phyloP scores from a whole-genome alignment of 2,888 invertebrate species.

The Aricia artaxerxes region DNA sequence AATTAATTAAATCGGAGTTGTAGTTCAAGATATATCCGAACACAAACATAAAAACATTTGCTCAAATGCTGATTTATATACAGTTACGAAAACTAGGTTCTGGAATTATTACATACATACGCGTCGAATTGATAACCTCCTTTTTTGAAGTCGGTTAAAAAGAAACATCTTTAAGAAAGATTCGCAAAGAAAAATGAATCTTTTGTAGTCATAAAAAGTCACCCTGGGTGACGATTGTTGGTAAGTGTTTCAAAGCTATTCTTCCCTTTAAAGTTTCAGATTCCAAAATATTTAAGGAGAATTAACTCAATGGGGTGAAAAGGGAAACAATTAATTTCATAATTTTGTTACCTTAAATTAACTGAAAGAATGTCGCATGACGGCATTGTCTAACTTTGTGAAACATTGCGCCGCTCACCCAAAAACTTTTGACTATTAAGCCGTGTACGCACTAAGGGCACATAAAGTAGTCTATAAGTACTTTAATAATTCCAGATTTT shows the following conservation, averaged over 20 bases:
- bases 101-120: no score
- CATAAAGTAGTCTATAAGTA: no score
- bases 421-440: slow-evolving; percentile 62
- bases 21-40: no score
- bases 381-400: slow-evolving; percentile 57
- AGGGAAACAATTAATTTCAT: slow-evolving; percentile 8
- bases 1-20: no score
- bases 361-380: slow-evolving; percentile 47
- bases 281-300: background rate
- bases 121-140: no score
- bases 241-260: background rate
- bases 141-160: background rate
- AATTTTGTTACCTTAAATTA: slow-evolving; percentile 44
- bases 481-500: no score
- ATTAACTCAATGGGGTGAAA: slow-evolving; percentile 21
- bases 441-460: background rate
- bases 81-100: no score
- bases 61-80: no score
- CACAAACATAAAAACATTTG: no score
- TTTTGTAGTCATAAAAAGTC: background rate
- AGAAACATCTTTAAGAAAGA: background rate
- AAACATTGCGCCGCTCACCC: slow-evolving; percentile 50
- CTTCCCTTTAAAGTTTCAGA: background rate
- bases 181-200: background rate
- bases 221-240: background rate